These are phyloP conservation scores for Catharus minimus DNA, from an alignment of 2,113 vertebrate genomes.

Conservation along the genomic window DNA sequence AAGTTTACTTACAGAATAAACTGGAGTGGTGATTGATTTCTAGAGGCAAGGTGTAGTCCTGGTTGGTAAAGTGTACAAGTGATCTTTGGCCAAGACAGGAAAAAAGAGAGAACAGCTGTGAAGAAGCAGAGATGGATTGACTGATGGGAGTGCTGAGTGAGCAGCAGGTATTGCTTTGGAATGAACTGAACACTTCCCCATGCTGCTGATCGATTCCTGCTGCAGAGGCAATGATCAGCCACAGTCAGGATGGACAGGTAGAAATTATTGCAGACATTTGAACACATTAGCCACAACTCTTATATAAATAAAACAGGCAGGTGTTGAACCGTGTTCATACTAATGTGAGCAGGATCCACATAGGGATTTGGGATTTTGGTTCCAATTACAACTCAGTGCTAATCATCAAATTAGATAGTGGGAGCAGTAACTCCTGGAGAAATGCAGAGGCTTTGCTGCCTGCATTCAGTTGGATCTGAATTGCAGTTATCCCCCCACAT, in stretches of 20 bases:
- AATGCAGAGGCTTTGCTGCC: neutral
- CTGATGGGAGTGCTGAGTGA: neutral
- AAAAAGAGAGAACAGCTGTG: neutral
- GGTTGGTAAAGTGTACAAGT: neutral
- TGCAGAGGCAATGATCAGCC: neutral
- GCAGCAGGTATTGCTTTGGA: neutral
- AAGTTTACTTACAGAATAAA: neutral
- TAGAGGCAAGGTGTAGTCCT: neutral
- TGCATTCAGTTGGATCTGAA: neutral
- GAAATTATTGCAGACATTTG: conserved; percentile 7
- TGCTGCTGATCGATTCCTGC: neutral
- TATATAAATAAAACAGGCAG: neutral
- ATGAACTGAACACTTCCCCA: neutral
- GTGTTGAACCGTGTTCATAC: neutral
- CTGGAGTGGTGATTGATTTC: neutral
- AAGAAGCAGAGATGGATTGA: neutral
- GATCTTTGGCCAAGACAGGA: neutral
- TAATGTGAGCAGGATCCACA: neutral
- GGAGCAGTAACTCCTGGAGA: neutral
- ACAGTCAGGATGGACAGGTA: neutral
- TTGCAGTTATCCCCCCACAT: fast-evolving
- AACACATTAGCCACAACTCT: neutral
- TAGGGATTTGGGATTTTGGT: neutral
- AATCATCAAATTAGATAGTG: neutral
- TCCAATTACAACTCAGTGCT: neutral